Evolutionary conservation across 2,888 invertebrate genomes (phyloP).

Genomic region (Hemicrepidius hirtus): DNA sequence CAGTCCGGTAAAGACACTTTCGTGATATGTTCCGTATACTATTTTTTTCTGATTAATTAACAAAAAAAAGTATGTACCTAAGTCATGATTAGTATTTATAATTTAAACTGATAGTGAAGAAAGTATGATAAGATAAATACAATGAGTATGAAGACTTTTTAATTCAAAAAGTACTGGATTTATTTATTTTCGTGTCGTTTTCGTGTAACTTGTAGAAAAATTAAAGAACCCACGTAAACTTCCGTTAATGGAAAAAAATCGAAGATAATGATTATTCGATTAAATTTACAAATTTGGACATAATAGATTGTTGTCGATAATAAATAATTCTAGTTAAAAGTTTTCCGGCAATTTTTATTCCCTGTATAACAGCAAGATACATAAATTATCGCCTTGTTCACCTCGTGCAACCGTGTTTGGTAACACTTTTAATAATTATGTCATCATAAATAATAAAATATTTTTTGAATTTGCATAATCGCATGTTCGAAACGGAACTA

Average conservation of each 20-base stretch:
- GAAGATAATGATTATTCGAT: background rate
- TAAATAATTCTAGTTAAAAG: conserved; percentile 16
- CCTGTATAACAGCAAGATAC: conserved; percentile 1
- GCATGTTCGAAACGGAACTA: conserved; percentile 18
- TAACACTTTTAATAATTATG: conserved; percentile 30
- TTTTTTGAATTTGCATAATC: conserved; percentile 19
- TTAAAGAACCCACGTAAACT: background rate
- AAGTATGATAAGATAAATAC: no score
- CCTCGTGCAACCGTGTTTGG: conserved; percentile 25
- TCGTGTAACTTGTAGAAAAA: background rate
- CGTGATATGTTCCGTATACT: no score
- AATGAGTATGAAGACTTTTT: no score
- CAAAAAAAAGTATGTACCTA: no score
- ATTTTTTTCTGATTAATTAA: no score
- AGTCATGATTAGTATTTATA: no score
- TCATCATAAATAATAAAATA: conserved; percentile 24
- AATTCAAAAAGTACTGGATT: no score
- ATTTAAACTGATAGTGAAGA: no score
- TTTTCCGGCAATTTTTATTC: conserved; percentile 16
- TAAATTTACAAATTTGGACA: conserved; percentile 22
- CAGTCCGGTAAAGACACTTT: no score
- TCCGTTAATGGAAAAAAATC: background rate
- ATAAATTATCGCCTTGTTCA: conserved; percentile 33
- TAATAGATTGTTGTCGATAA: conserved; percentile 12
- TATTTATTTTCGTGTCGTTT: no score